Evolutionary conservation across 2,797 vertebrate species (phyloP).

Genomic region (Lemur catta): DNA sequence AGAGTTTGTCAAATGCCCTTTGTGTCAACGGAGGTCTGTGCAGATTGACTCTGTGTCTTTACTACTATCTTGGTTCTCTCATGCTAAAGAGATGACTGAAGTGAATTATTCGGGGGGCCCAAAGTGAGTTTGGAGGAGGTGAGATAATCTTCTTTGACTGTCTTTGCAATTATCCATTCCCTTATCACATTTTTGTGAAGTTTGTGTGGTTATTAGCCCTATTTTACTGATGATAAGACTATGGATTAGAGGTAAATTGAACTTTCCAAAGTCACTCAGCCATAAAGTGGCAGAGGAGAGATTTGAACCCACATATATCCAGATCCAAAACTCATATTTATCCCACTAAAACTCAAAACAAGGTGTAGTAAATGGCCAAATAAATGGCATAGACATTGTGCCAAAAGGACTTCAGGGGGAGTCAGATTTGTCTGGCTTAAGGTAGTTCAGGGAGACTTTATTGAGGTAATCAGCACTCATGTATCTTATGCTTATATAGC

Average conservation of each 20-base stretch:
- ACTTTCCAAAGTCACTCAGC: background rate
- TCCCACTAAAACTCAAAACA: background rate
- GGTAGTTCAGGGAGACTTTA: background rate
- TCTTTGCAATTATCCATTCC: too few species aligned
- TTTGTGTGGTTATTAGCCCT: background rate
- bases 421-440: background rate
- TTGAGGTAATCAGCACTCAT: background rate
- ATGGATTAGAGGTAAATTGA: background rate
- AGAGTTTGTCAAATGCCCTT: background rate
- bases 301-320: background rate
- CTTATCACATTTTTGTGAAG: background rate
- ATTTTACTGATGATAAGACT: background rate
- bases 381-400: background rate
- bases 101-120: background rate
- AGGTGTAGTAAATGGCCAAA: background rate
- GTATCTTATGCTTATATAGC: background rate
- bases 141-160: too few species aligned
- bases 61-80: background rate
- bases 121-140: background rate
- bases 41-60: background rate
- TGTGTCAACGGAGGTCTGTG: background rate
- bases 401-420: background rate
- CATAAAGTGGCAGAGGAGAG: background rate
- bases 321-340: background rate
- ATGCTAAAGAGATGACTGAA: background rate